Percentiles rank a stretch among this genome's conserved stretches.
Conservation (phyloP, 2,113 vertebrate genomes). For the Puma concolor region DNA sequence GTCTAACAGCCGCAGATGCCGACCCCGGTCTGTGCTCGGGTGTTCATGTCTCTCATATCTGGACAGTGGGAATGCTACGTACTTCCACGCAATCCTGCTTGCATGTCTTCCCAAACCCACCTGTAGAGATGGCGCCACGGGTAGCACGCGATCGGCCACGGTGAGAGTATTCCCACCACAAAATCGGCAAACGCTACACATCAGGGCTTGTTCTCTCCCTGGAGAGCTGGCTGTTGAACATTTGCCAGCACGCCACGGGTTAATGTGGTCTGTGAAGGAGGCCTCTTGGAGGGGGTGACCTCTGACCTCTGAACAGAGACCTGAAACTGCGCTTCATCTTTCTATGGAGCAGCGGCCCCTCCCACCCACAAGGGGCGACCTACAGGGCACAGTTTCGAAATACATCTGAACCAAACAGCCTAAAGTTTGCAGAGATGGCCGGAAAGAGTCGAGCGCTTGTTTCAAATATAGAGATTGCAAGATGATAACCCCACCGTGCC, state of each 20-base stretch:
- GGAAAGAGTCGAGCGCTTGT: background rate
- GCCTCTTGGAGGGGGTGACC: background rate
- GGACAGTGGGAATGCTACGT: rapidly evolving
- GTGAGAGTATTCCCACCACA: background rate
- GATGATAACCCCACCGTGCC: background rate
- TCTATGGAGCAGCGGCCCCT: background rate
- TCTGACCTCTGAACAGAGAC: background rate
- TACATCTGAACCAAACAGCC: background rate
- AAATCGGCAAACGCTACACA: background rate
- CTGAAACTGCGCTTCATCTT: background rate
- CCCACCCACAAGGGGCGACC: background rate
- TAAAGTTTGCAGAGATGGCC: background rate
- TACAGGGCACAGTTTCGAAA: background rate
- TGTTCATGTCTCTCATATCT: rapidly evolving
- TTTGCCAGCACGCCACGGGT: rapidly evolving
- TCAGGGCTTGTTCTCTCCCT: background rate
- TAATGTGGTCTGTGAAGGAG: background rate
- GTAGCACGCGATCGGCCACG: background rate
- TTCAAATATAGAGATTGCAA: background rate
- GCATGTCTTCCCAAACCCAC: background rate
- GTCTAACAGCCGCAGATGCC: rapidly evolving
- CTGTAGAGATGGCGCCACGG: background rate
- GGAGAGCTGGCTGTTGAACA: background rate
- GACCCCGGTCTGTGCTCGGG: background rate
- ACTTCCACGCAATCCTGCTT: background rate